These are phyloP conservation scores for Patella caerulea DNA, from an alignment of 2,888 invertebrate species.

Conservation along the genomic window DNA sequence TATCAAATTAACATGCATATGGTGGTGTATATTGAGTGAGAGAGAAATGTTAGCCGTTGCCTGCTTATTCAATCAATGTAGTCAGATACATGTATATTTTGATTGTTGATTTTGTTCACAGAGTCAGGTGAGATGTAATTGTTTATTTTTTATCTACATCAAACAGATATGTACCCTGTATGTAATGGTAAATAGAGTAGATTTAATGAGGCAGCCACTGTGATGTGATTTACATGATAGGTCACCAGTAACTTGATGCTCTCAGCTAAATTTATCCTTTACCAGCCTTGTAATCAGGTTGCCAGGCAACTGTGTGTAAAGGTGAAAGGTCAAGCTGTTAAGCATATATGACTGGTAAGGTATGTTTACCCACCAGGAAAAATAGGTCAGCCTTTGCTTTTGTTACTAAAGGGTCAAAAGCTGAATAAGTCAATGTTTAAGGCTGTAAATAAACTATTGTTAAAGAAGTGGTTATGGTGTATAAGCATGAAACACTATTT, in stretches of 20 bases:
- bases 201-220: neutral
- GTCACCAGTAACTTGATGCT: conserved; percentile 7
- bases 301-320: conserved; percentile 5
- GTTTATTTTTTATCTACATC: too few relatives aligned
- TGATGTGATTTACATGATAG: conserved; percentile 9
- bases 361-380: neutral
- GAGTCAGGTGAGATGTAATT: too few relatives aligned
- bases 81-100: too few relatives aligned
- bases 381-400: neutral
- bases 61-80: too few relatives aligned
- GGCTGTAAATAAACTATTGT: neutral
- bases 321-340: conserved; percentile 10
- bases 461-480: too few relatives aligned
- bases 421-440: conserved; percentile 4
- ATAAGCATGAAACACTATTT: too few relatives aligned
- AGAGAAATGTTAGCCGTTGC: too few relatives aligned
- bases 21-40: too few relatives aligned
- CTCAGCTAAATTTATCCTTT: neutral
- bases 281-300: conserved; percentile 8
- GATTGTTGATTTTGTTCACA: too few relatives aligned
- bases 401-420: conserved; percentile 3
- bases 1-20: too few relatives aligned
- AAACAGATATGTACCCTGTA: too few relatives aligned
- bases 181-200: neutral
- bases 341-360: conserved; percentile 9